These are phyloP conservation scores for Erythrocebus patas DNA, from an alignment of 2,113 vertebrate species.

Conservation along the genomic window DNA sequence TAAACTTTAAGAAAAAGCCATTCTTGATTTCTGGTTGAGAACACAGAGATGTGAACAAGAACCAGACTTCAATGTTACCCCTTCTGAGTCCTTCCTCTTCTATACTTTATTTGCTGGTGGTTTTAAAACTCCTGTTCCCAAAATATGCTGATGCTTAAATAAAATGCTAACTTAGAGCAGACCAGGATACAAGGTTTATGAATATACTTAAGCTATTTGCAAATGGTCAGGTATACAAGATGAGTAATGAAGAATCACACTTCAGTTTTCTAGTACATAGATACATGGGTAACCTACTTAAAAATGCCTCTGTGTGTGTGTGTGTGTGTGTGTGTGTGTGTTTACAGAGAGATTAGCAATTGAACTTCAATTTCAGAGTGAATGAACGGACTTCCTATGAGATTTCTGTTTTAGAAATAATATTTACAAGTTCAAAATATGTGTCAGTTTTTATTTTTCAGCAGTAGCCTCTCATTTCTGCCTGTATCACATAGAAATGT, in stretches of 20 bases:
- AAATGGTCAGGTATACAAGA: neutral
- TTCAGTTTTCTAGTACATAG: neutral
- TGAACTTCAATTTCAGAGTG: conserved; percentile 8
- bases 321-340: neutral
- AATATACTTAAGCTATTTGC: neutral
- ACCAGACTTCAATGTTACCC: neutral
- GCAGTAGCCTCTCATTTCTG: neutral
- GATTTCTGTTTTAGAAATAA: conserved; percentile 14
- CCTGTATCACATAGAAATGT: neutral
- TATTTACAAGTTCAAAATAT: conserved; percentile 16
- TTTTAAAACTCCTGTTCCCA: neutral
- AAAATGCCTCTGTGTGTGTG: neutral
- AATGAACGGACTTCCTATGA: neutral
- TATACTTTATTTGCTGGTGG: neutral
- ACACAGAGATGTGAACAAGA: neutral
- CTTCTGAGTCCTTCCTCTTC: neutral
- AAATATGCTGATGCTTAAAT: neutral
- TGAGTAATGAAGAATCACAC: neutral
- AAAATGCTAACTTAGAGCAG: neutral
- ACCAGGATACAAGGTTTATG: neutral
- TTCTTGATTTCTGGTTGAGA: conserved; percentile 34
- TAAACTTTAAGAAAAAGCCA: neutral
- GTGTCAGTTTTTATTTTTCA: neutral
- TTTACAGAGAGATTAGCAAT: neutral
- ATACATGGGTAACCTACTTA: neutral